Conservation (phyloP, 1,140 invertebrate genomes). For the Batillaria attramentaria region DNA sequence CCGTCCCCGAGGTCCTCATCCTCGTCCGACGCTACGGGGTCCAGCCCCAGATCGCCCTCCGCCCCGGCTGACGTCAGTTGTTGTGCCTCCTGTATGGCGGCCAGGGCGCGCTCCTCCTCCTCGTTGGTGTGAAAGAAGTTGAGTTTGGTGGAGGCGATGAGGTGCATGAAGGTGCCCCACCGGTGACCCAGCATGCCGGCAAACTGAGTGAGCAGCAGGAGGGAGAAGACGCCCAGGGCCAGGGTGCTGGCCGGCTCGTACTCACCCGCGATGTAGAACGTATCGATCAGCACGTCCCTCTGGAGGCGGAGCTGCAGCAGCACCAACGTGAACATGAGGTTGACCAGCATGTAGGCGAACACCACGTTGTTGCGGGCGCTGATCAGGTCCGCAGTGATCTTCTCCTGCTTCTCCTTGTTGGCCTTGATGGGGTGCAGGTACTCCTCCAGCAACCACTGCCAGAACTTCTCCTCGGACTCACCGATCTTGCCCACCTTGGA, state of each 20-base stretch:
- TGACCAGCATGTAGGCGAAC: slow-evolving; percentile 97
- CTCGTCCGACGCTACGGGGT: slow-evolving; percentile 7
- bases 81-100: slow-evolving; percentile 26
- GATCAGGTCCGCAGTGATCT: slow-evolving; percentile 85
- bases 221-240: slow-evolving; percentile 69
- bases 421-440: slow-evolving; percentile 95
- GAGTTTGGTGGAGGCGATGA: slow-evolving; percentile 52
- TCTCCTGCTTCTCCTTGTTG: slow-evolving; percentile 88
- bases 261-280: slow-evolving; percentile 40
- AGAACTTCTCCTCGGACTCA: slow-evolving; percentile 87
- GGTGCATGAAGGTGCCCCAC: slow-evolving; percentile 65
- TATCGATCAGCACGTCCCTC: slow-evolving; percentile 74
- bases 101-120: slow-evolving; percentile 18
- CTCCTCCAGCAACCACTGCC: slow-evolving; percentile 93
- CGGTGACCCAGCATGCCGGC: slow-evolving; percentile 71
- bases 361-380: slow-evolving; percentile 90
- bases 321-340: slow-evolving; percentile 96
- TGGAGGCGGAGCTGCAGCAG: slow-evolving; percentile 85
- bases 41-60: slow-evolving; percentile 14
- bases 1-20: neutral
- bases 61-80: slow-evolving; percentile 18
- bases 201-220: slow-evolving; percentile 71
- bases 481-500: slow-evolving; percentile 3
- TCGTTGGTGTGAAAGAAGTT: slow-evolving; percentile 19
- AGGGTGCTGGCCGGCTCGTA: slow-evolving; percentile 41